These are phyloP conservation scores for Phyllotreta cruciferae DNA, from an alignment of 2,888 invertebrate species.

Conservation along the genomic window DNA sequence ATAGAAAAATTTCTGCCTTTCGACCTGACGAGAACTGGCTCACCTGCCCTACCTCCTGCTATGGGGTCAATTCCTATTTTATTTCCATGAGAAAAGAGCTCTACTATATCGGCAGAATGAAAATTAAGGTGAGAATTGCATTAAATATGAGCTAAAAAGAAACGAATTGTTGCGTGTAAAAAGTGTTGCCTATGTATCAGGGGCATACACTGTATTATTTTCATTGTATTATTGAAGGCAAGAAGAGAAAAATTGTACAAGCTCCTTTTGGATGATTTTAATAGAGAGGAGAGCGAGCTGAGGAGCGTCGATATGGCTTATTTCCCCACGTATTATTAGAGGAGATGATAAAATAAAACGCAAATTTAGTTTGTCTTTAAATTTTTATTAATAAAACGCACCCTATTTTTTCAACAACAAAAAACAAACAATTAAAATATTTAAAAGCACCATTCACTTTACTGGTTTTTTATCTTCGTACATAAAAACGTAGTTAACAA, in stretches of 20 bases:
- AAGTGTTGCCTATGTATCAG: too few species aligned
- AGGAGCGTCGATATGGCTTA: slow-evolving; percentile 49
- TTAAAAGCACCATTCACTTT: slow-evolving; percentile 38
- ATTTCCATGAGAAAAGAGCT: slow-evolving; percentile 33
- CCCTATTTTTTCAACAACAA: slow-evolving; percentile 40
- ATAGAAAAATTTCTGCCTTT: slow-evolving; percentile 20
- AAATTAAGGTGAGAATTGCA: slow-evolving; percentile 26
- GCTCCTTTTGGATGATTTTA: slow-evolving; percentile 47
- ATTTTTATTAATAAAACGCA: slow-evolving; percentile 41
- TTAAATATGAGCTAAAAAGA: too few species aligned
- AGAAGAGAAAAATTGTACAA: slow-evolving; percentile 44
- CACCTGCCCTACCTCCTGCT: slow-evolving; percentile 27
- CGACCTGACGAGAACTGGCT: slow-evolving; percentile 20
- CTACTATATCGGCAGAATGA: slow-evolving; percentile 23
- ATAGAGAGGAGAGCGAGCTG: slow-evolving; percentile 48
- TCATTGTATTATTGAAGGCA: slow-evolving; percentile 35
- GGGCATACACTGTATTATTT: neutral
- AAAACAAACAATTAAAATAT: slow-evolving; percentile 1
- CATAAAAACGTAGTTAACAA: slow-evolving; percentile 37
- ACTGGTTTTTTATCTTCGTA: slow-evolving; percentile 32
- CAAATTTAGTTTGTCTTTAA: slow-evolving; percentile 24
- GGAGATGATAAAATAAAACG: slow-evolving; percentile 33
- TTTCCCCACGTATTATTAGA: slow-evolving; percentile 44
- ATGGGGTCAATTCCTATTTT: slow-evolving; percentile 26
- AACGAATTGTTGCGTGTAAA: too few species aligned